phyloP scores from a whole-genome alignment of 1,140 invertebrate species.

The Aethina tumida region DNA sequence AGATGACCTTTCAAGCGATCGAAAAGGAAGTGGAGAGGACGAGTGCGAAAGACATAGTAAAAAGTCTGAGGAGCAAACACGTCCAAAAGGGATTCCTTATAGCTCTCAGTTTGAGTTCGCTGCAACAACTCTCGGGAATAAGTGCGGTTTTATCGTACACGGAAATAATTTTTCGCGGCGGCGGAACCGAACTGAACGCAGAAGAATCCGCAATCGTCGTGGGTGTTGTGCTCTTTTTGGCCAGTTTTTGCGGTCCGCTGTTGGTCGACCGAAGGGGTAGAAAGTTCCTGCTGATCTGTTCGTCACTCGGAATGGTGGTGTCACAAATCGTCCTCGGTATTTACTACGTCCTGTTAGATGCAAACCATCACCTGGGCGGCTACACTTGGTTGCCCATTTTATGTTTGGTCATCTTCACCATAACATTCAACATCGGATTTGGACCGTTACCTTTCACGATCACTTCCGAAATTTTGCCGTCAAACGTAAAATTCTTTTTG shows the following conservation, averaged over 20 bases:
- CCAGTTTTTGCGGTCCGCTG: constrained; percentile 12
- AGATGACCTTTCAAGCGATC: constrained; percentile 3
- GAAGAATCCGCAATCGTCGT: constrained; percentile 12
- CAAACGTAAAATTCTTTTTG: constrained; percentile 61
- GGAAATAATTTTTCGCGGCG: constrained; percentile 53
- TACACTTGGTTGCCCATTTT: constrained; percentile 23
- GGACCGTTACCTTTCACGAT: constrained; percentile 76
- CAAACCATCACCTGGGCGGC: constrained; percentile 8
- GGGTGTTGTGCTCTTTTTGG: constrained; percentile 12
- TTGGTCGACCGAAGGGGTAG: constrained; percentile 66
- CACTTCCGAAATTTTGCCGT: constrained; percentile 69
- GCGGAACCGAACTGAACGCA: constrained; percentile 43
- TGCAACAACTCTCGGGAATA: constrained; percentile 69
- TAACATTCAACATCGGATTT: constrained; percentile 42
- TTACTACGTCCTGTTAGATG: constrained; percentile 22
- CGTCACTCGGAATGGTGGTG: constrained; percentile 47
- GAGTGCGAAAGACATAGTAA: constrained; percentile 1
- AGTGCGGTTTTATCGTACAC: constrained; percentile 75
- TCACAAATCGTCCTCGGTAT: constrained; percentile 21
- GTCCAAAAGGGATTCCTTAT: constrained; percentile 37
- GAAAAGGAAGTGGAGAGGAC: constrained; percentile 6
- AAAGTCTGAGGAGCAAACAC: constrained; percentile 6
- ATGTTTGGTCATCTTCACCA: constrained; percentile 17
- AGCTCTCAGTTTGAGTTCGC: constrained; percentile 54
- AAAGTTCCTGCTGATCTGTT: constrained; percentile 56